Conservation (phyloP, 2,888 invertebrate species). For the Melipona bicolor region DNA sequence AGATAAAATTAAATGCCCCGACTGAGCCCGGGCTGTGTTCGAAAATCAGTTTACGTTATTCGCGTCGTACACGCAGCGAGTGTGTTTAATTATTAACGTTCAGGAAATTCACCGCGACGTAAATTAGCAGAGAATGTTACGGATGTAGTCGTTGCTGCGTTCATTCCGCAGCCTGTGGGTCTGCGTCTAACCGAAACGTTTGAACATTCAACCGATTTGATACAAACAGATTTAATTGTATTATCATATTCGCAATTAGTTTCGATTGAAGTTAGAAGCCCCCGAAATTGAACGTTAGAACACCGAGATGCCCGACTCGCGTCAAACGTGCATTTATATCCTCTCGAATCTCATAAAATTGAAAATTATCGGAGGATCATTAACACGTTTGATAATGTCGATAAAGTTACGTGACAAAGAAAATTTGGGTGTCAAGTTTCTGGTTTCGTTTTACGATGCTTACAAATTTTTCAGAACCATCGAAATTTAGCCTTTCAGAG, state of each 20-base stretch:
- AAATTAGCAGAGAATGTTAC: conserved; percentile 24
- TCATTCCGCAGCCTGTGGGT: conserved; percentile 1
- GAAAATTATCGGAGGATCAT: too few relatives aligned
- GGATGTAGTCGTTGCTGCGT: conserved; percentile 8
- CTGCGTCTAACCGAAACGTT: not conserved
- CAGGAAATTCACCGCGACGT: conserved; percentile 18
- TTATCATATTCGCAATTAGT: conserved; percentile 7
- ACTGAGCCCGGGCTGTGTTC: conserved; percentile 15
- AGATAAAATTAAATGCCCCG: conserved; percentile 41
- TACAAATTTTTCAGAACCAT: too few relatives aligned
- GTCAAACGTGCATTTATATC: not conserved
- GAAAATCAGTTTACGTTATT: conserved; percentile 30
- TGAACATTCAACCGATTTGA: not conserved
- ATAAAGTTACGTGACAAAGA: too few relatives aligned
- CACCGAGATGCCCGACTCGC: not conserved
- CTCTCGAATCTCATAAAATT: not conserved
- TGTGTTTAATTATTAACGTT: conserved; percentile 43
- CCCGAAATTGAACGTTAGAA: not conserved
- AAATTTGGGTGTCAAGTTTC: too few relatives aligned
- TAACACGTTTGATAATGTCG: too few relatives aligned
- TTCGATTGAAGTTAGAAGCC: not conserved
- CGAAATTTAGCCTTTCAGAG: too few relatives aligned
- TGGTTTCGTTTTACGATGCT: too few relatives aligned
- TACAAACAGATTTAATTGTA: not conserved
- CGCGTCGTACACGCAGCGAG: conserved; percentile 3